phyloP scores from a whole-genome alignment of 2,888 invertebrate species.

The Orthosia incerta region DNA sequence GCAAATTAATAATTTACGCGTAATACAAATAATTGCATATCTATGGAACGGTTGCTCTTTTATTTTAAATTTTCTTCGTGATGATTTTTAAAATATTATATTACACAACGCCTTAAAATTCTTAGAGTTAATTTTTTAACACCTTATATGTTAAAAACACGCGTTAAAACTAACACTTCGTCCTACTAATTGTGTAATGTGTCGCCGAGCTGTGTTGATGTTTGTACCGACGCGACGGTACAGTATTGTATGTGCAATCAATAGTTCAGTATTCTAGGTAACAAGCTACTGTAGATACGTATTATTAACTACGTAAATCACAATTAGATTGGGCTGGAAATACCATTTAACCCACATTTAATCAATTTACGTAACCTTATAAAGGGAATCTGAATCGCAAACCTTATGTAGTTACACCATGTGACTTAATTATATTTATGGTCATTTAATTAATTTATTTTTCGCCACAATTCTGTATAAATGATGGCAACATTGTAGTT shows the following conservation, averaged over 20 bases:
- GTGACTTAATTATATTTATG: conserved; percentile 24
- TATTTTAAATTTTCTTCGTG: too few relatives aligned
- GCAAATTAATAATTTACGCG: too few relatives aligned
- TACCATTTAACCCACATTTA: conserved; percentile 23
- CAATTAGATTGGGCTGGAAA: conserved; percentile 35
- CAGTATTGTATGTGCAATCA: conserved; percentile 60
- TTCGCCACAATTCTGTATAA: conserved; percentile 41
- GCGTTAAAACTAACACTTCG: conserved; percentile 46
- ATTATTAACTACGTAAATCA: conserved; percentile 47
- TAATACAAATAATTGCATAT: too few relatives aligned
- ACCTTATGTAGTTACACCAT: conserved; percentile 9
- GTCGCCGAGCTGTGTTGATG: conserved; percentile 41
- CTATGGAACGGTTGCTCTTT: too few relatives aligned
- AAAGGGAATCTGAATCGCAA: conserved; percentile 35
- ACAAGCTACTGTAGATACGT: conserved; percentile 43
- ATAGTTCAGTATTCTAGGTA: conserved; percentile 61
- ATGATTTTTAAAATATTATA: too few relatives aligned
- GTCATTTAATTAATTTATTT: conserved; percentile 26
- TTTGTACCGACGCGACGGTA: conserved; percentile 35
- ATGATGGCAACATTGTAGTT: conserved; percentile 32
- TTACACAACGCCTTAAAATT: too few relatives aligned
- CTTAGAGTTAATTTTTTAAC: too few relatives aligned
- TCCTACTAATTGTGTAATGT: conserved; percentile 37
- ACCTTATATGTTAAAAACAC: conserved; percentile 19
- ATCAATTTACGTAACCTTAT: conserved; percentile 11